A percentile compares a stretch with the other conserved stretches of the same genome.
Evolutionary conservation across 2,113 vertebrate genomes (phyloP).

Genomic region (Cololabis saira): DNA sequence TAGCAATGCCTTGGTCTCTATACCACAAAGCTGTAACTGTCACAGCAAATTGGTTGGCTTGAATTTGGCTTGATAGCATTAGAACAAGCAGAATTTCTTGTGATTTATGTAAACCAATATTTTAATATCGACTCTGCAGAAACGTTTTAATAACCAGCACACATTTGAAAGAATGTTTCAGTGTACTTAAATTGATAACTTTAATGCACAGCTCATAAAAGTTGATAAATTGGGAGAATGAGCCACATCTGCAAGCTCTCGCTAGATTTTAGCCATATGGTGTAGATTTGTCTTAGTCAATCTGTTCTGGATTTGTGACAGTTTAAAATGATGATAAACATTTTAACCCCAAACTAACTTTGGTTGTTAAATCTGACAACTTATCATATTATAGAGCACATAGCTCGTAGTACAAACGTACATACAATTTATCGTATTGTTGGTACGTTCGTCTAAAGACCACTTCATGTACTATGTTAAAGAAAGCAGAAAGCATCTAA

Average conservation of each 20-base stretch:
- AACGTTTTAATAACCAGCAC: conserved; percentile 28
- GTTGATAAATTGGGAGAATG: conserved; percentile 19
- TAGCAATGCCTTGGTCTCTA: too few species aligned
- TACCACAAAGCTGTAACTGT: not conserved
- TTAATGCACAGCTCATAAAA: conserved; percentile 19
- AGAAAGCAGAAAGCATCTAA: too few species aligned
- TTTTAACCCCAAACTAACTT: too few species aligned
- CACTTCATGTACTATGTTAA: too few species aligned
- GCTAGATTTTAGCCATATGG: conserved; percentile 18
- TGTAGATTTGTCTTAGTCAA: conserved; percentile 17
- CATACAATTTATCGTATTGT: too few species aligned
- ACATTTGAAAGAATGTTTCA: conserved; percentile 18
- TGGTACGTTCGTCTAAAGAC: too few species aligned
- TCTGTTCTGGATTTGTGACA: not conserved
- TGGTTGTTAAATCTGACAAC: too few species aligned
- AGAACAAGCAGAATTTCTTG: conserved; percentile 17
- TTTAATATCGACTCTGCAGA: not conserved
- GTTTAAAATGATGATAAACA: too few species aligned
- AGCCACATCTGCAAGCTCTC: conserved; percentile 1
- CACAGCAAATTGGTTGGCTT: not conserved
- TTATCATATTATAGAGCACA: too few species aligned
- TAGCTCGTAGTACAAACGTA: too few species aligned
- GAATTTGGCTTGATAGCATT: not conserved
- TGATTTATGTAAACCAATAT: conserved; percentile 16
- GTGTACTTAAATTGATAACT: conserved; percentile 18